Conservation (phyloP, 2,797 vertebrate genomes). For the Aplochiton taeniatus region DNA sequence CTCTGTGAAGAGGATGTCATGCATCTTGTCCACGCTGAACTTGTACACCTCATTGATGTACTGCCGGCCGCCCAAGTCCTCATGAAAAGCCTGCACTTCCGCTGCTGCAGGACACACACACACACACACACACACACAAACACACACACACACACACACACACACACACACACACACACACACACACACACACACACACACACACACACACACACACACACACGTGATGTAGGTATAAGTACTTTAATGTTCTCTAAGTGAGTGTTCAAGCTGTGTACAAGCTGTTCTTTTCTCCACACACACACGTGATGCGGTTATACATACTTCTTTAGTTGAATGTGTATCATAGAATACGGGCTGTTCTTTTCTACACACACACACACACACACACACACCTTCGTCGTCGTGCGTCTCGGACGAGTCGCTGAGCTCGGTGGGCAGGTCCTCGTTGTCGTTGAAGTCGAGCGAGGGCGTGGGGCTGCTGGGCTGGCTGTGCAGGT, state of each 20-base stretch:
- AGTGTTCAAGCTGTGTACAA: neutral
- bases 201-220: neutral
- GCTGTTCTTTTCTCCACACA: neutral
- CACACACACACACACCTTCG: constrained; percentile 72
- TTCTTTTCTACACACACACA: neutral
- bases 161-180: constrained; percentile 21
- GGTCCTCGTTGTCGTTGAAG: constrained; percentile 88
- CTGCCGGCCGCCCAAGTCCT: constrained; percentile 85
- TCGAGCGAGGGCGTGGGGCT: constrained; percentile 81
- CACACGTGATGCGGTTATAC: too few relatives aligned
- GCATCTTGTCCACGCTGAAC: constrained; percentile 88
- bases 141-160: neutral
- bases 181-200: constrained; percentile 18
- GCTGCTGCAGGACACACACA: constrained; percentile 58
- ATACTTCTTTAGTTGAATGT: too few relatives aligned
- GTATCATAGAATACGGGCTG: neutral
- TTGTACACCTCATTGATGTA: constrained; percentile 88
- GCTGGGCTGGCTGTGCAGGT: constrained; percentile 71
- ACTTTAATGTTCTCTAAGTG: neutral
- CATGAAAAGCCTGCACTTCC: constrained; percentile 88
- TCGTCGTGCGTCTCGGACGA: constrained; percentile 90
- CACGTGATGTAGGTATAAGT: neutral
- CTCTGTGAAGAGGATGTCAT: constrained; percentile 85
- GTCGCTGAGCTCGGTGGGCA: constrained; percentile 90
- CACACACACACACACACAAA: neutral